Percentiles rank a stretch among this genome's conserved stretches.
phyloP scores from a whole-genome alignment of 1,140 invertebrate species.

The Bombus difficillimus region DNA sequence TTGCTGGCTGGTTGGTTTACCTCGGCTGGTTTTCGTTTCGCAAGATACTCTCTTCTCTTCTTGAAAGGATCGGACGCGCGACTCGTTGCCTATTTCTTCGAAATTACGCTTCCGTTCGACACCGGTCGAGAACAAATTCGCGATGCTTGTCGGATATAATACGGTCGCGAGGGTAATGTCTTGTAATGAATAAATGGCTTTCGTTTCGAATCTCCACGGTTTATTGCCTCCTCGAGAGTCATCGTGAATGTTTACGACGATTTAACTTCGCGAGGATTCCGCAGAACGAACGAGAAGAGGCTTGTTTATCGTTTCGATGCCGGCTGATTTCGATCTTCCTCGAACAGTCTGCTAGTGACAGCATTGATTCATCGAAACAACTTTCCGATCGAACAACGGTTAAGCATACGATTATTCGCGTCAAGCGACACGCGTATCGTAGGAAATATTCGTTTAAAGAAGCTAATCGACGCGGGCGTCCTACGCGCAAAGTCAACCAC shows the following conservation, averaged over 20 bases:
- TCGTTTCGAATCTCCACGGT: background rate
- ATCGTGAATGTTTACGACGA: background rate
- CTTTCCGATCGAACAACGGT: background rate
- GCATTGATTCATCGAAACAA: background rate
- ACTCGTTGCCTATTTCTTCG: slow-evolving; percentile 3
- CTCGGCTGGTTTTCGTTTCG: slow-evolving; percentile 2
- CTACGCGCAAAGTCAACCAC: background rate
- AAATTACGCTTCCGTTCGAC: slow-evolving; percentile 5
- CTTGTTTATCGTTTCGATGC: background rate
- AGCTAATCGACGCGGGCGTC: background rate
- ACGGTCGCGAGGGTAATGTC: background rate
- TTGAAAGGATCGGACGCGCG: background rate
- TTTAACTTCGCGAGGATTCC: background rate
- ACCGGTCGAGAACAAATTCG: background rate
- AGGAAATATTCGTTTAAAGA: background rate
- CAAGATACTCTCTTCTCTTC: background rate
- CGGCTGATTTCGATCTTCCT: background rate
- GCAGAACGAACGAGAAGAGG: background rate
- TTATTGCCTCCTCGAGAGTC: slow-evolving; percentile 22
- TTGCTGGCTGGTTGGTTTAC: background rate
- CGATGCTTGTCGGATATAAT: background rate
- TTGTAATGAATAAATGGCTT: background rate
- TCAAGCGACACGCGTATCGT: background rate
- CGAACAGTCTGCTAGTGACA: background rate
- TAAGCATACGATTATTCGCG: background rate